Percentiles rank a stretch among this genome's conserved stretches.
Conservation (phyloP, 1,140 invertebrate species). For the Plutomurus gul region DNA sequence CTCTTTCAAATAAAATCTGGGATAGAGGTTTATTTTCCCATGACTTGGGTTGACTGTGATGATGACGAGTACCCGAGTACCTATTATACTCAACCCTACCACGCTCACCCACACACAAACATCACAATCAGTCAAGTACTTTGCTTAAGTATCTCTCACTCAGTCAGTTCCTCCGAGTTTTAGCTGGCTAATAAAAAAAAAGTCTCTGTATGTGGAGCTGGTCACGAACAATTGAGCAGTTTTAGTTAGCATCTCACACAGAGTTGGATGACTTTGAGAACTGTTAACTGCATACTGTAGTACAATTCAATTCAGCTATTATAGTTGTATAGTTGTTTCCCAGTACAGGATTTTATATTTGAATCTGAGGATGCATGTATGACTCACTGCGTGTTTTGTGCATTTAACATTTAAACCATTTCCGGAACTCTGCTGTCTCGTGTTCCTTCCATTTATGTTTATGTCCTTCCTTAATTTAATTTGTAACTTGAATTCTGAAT, state of each 20-base stretch:
- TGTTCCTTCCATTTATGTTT: no score
- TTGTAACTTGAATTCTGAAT: not conserved
- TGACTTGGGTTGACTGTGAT: not conserved
- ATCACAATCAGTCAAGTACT: not conserved
- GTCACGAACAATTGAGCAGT: slow-evolving; percentile 22
- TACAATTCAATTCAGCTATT: not conserved
- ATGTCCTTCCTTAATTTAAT: no score
- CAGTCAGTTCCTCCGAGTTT: no score
- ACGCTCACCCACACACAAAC: not conserved
- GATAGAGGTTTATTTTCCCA: slow-evolving; percentile 25
- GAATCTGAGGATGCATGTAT: not conserved
- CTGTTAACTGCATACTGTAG: not conserved
- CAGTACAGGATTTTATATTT: not conserved
- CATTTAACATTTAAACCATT: slow-evolving; percentile 4
- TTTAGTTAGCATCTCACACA: slow-evolving; percentile 16
- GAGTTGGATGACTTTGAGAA: slow-evolving; percentile 22
- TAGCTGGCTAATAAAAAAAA: slow-evolving; percentile 6
- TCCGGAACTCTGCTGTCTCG: slow-evolving; percentile 7
- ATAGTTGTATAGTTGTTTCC: not conserved
- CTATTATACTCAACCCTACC: not conserved
- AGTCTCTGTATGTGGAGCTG: not conserved
- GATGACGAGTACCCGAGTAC: not conserved
- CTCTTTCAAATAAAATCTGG: not conserved
- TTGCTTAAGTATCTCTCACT: not conserved
- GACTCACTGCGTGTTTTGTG: no score